phyloP scores from a whole-genome alignment of 2,113 vertebrate species.

The Phalacrocorax brasilianus region DNA sequence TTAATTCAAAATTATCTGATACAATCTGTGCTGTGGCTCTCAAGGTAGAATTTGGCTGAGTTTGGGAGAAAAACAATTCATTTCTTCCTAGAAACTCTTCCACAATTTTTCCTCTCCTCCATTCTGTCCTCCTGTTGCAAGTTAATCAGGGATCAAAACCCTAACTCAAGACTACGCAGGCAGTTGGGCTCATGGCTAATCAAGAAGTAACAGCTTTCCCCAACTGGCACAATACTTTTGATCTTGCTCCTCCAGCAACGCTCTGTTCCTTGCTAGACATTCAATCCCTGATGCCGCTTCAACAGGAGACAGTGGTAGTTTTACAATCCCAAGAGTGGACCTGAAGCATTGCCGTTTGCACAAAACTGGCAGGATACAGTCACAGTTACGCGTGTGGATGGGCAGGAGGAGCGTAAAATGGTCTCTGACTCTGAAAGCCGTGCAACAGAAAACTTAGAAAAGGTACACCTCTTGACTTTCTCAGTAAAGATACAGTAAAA shows the following conservation, averaged over 20 bases:
- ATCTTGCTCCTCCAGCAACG: not conserved
- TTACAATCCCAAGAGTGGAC: not conserved
- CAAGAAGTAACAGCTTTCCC: not conserved
- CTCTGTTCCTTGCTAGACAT: not conserved
- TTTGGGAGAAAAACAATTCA: fast-evolving
- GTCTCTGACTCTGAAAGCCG: not conserved
- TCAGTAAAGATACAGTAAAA: not conserved
- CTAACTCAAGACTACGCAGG: not conserved
- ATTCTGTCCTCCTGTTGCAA: not conserved
- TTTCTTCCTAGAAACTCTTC: not conserved
- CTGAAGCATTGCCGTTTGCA: not conserved
- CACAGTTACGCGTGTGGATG: not conserved
- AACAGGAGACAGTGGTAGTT: not conserved
- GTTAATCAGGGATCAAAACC: not conserved
- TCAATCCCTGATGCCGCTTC: fast-evolving
- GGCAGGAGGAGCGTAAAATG: not conserved
- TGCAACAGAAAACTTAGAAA: not conserved
- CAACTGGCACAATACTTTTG: not conserved
- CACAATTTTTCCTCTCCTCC: not conserved
- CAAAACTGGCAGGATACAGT: not conserved
- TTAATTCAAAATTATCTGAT: not conserved
- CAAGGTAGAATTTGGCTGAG: not conserved
- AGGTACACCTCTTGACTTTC: not conserved
- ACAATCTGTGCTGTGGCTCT: not conserved
- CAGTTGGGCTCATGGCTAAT: not conserved